Evolutionary conservation across 2,888 invertebrate species (phyloP).

Genomic region (Patella ulyssiponensis): DNA sequence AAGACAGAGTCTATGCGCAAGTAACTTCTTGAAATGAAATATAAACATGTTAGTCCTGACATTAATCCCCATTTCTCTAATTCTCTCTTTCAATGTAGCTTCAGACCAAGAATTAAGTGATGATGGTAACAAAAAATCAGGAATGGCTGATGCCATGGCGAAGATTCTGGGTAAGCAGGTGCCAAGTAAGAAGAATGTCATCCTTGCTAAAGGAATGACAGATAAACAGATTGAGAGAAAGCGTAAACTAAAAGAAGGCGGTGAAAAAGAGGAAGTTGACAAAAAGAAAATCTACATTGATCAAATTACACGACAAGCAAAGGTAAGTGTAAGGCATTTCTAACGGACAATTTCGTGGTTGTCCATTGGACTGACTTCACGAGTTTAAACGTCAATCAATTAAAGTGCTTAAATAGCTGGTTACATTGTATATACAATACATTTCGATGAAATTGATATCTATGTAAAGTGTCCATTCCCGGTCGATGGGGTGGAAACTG

Average conservation of each 20-base stretch:
- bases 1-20: no score
- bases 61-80: not conserved
- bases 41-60: no score
- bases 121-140: constrained; percentile 23
- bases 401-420: no score
- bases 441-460: no score
- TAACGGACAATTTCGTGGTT: no score
- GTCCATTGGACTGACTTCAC: no score
- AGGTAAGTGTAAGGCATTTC: constrained; percentile 6
- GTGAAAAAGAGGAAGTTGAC: constrained; percentile 13
- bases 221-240: constrained; percentile 46
- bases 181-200: constrained; percentile 44
- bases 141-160: constrained; percentile 53
- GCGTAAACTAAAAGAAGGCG: constrained; percentile 31
- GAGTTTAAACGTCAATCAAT: no score
- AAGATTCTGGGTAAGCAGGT: constrained; percentile 52
- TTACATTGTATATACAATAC: no score
- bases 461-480: no score
- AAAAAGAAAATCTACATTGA: constrained; percentile 6
- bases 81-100: not conserved
- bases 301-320: constrained; percentile 15
- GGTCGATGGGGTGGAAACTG: no score
- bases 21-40: no score
- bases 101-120: constrained; percentile 4
- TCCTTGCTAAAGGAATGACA: constrained; percentile 52